Base-by-base conservation (phyloP, 2,888 invertebrate species). In the Tipula helvola region DNA sequence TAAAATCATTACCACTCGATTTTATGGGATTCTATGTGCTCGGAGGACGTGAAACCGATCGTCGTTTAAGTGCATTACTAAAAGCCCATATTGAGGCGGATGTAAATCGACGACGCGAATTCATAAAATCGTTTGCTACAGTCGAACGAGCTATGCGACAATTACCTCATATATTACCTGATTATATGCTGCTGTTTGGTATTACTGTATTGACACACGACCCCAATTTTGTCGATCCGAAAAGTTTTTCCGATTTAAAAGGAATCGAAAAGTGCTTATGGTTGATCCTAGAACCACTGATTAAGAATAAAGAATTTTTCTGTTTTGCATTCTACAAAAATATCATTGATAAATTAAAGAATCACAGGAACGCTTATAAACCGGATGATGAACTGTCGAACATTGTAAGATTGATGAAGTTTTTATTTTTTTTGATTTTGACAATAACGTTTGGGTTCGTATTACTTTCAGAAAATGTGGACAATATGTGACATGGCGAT, bases 151-250 rank as follows among this genome's bases (percentile, higher is more conserved):
- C 95, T 0, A 92, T 95, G 90, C 93, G 95, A 88, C 96, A 97
- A 92, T 92, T 97, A 90, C 95, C 96, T 71, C 96, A 96, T 91
- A 97, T 97, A 91, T 93, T 98, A 91, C 99, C 99, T 87, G 99
- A 99, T 92, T 99, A 98, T 91, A 98, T 98, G 95, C 92, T 99
- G 90, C 97, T 98, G 88, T 99, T 98, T 92, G 97, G 98, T n/a
- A 96, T 99, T 89, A 97, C 99, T 86, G 95, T 99, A 86, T 93
- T 99, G 87, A 96, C 98, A n/a, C 98, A 99, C 91, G 97, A 98
- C 92, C 96, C 97, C 5, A 94, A 95, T 88, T 97, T 96, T 90
- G 95, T 95, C 86, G 93, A 94, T 88, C 94, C 95, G 91, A 94
- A 96, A 89, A 96, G 97, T 90, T 93, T 96, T 18, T 88, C 88